These are phyloP conservation scores for Blennius ocellaris DNA, from an alignment of 2,113 vertebrate genomes.

Conservation along the genomic window DNA sequence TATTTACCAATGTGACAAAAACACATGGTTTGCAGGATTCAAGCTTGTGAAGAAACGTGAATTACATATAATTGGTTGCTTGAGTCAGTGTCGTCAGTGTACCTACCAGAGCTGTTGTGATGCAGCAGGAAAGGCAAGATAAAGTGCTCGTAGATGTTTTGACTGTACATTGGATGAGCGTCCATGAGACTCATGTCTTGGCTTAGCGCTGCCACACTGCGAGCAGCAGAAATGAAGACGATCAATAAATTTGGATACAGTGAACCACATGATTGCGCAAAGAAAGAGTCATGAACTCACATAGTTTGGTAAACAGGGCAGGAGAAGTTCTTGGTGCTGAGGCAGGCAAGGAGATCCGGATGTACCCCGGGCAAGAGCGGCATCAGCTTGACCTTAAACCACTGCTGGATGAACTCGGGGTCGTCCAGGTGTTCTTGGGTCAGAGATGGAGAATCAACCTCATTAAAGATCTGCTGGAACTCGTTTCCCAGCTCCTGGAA, in stretches of 20 bases:
- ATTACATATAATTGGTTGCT: too few relatives aligned
- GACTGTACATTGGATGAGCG: constrained; percentile 4
- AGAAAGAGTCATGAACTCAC: constrained; percentile 59
- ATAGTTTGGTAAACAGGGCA: constrained; percentile 79
- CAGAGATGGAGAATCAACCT: constrained; percentile 40
- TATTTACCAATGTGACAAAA: too few relatives aligned
- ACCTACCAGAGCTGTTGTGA: constrained; percentile 67
- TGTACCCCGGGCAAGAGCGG: constrained; percentile 68
- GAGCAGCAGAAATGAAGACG: background rate
- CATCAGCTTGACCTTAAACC: constrained; percentile 80
- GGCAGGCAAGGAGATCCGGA: constrained; percentile 73
- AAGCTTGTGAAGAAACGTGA: too few relatives aligned
- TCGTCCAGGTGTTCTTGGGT: constrained; percentile 69
- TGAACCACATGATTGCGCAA: accelerated
- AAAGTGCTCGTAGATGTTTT: constrained; percentile 70
- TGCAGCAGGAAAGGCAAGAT: constrained; percentile 68
- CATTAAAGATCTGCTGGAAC: constrained; percentile 63
- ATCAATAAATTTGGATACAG: background rate
- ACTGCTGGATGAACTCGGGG: constrained; percentile 73
- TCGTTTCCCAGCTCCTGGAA: constrained; percentile 61
- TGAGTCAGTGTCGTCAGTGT: background rate
- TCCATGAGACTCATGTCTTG: constrained; percentile 45
- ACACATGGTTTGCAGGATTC: too few relatives aligned
- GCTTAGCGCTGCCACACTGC: constrained; percentile 73
- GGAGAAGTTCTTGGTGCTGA: constrained; percentile 83